Percentiles rank a stretch among this genome's conserved stretches.
These are phyloP conservation scores for Empidonax alnorum DNA, from an alignment of 2,113 vertebrate genomes.

Conservation along the genomic window DNA sequence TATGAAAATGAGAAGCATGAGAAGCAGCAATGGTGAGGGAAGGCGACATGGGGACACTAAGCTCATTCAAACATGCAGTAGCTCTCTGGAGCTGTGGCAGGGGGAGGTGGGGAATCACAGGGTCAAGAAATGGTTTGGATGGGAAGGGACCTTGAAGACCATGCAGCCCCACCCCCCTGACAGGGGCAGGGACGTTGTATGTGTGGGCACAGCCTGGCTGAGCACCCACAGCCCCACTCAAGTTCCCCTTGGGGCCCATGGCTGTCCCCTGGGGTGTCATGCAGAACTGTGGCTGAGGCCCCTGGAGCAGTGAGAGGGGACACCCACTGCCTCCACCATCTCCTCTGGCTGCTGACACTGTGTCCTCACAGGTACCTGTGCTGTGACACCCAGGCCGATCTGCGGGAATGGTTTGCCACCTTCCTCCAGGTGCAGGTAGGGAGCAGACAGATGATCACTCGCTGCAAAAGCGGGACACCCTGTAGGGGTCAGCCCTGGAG, in stretches of 20 bases:
- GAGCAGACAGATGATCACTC: neutral
- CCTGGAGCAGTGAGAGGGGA: neutral
- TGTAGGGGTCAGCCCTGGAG: neutral
- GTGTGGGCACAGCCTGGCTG: neutral
- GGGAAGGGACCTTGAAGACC: neutral
- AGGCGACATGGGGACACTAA: neutral
- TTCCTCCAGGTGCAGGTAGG: conserved; percentile 90
- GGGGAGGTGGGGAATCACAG: neutral
- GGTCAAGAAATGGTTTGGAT: neutral
- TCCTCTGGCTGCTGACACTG: neutral
- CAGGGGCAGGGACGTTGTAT: neutral
- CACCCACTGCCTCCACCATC: neutral
- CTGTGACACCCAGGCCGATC: conserved; percentile 87
- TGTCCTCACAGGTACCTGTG: conserved; percentile 86
- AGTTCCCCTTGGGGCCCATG: neutral
- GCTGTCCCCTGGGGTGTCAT: neutral
- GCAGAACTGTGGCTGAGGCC: neutral
- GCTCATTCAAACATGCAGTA: neutral
- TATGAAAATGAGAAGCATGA: conserved; percentile 89
- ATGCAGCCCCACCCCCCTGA: neutral
- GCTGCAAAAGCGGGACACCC: neutral
- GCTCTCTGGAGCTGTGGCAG: neutral
- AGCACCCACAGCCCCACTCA: neutral
- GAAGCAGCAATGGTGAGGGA: conserved; percentile 91
- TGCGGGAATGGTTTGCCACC: conserved; percentile 91